Percentiles rank a stretch among this genome's conserved stretches.
These are phyloP conservation scores for Sarcophaga carnaria DNA, from an alignment of 2,888 invertebrate genomes.

Conservation along the genomic window DNA sequence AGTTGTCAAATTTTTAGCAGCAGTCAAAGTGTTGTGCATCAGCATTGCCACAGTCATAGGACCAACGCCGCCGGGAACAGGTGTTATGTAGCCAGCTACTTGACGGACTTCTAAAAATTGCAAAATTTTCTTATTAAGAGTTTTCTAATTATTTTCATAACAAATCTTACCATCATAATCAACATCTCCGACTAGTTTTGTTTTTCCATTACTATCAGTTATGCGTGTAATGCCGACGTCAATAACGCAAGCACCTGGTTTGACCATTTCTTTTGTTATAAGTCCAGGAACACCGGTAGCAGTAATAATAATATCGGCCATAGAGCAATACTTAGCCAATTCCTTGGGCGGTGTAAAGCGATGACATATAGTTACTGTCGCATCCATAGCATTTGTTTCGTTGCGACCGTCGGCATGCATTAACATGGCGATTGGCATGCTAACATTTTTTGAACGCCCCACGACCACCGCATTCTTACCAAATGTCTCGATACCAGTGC, in stretches of 20 bases:
- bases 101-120: conserved; percentile 86
- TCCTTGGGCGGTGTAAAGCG: conserved; percentile 91
- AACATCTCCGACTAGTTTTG: conserved; percentile 92
- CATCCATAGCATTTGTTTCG: conserved; percentile 90
- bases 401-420: conserved; percentile 89
- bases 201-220: conserved; percentile 85
- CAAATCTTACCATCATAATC: conserved; percentile 88
- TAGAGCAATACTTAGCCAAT: conserved; percentile 85
- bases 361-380: conserved; percentile 95
- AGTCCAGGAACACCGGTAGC: conserved; percentile 87
- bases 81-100: conserved; percentile 92
- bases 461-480: conserved; percentile 94
- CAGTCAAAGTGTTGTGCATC: conserved; percentile 93
- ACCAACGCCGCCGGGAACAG: conserved; percentile 96
- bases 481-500: conserved; percentile 88
- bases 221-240: conserved; percentile 94
- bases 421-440: conserved; percentile 93
- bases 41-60: conserved; percentile 97
- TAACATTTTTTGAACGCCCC: conserved; percentile 95
- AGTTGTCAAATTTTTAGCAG: conserved; percentile 83
- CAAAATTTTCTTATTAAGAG: conserved; percentile 69
- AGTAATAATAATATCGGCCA: conserved; percentile 81
- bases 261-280: conserved; percentile 92
- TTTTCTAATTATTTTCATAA: not conserved
- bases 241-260: conserved; percentile 93